Base-by-base conservation (phyloP, 2,888 invertebrate species). In the Deroplatys truncata region DNA sequence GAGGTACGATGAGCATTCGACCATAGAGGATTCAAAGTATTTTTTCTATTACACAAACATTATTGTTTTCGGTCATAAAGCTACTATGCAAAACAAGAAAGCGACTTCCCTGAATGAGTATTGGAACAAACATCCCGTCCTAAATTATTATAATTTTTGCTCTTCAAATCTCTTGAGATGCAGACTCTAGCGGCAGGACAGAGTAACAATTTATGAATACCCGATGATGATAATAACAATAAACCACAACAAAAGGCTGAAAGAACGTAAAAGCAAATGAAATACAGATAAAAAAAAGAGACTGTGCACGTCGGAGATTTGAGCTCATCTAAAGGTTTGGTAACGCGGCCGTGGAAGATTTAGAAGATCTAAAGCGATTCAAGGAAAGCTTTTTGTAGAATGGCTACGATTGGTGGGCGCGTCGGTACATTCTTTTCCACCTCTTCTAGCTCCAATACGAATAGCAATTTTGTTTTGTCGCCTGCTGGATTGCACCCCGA, bases 391-490 rank as follows among this genome's bases (percentile, higher is more conserved):
- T 85, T 85, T 85, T 35, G 35, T 85, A 35, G 56, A 16, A 72
- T 72, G 25, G 56, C 25, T 16, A 25, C 56, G 20, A 72, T 72
- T 72, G 56, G 56, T 72, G 25, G 56, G 25, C 56, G 56, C 56
- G 28, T 35, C 83, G 83, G 29, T 83, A n/a, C 35, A 82, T 87
- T 87, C 87, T 87, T 87, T 87, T 82, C 87, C 20, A 35, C 82
- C 35, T 28, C 35, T 28, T 84, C 25, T 84, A 29, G 28, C 35
- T 49, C 82, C 35, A 87, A 87, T 87, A 87, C 87, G 87, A 87
- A 87, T 87, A 87, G 87, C 87, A 87, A 83, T 87, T 87, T 87
- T 87, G 87, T 87, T 87, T 87, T 87, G 87, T 87, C 87, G 83
- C 87, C 87, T 35, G 13, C 56, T 28, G 82, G 83, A 87, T 87